Conservation (phyloP, 2,113 vertebrate species). For the Passer domesticus region DNA sequence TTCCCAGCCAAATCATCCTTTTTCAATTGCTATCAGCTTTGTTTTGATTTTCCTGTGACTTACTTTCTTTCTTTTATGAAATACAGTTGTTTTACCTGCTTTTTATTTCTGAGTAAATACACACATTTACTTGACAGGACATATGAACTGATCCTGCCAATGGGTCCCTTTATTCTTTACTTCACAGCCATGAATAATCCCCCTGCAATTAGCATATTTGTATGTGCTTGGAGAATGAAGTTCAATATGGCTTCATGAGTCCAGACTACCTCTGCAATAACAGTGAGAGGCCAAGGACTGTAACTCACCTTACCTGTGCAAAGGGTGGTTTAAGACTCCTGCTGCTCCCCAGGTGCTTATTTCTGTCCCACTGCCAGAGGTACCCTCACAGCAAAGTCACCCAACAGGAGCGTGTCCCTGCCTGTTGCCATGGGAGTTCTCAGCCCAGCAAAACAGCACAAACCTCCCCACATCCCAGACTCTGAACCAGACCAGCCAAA, state of each 20-base stretch:
- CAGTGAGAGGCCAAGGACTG: background rate
- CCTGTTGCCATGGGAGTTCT: rapidly evolving
- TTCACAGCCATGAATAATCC: background rate
- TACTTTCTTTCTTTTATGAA: background rate
- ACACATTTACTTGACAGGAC: background rate
- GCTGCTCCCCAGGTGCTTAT: background rate
- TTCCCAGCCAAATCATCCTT: background rate
- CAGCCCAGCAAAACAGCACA: background rate
- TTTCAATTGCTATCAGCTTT: background rate
- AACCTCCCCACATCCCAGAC: rapidly evolving
- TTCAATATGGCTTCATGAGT: background rate
- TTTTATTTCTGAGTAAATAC: background rate
- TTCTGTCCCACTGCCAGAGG: background rate
- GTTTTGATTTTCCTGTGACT: background rate
- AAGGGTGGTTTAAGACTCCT: background rate
- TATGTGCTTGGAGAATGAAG: background rate
- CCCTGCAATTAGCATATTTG: background rate
- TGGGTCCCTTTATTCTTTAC: background rate
- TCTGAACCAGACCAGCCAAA: background rate
- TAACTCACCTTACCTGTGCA: background rate
- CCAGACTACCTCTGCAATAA: background rate
- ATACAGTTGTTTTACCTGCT: background rate
- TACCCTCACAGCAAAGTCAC: background rate
- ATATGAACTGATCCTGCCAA: background rate
- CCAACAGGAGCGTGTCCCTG: rapidly evolving